Base-by-base conservation (phyloP, 2,888 invertebrate species). In the Chaetoderma sp. region DNA sequence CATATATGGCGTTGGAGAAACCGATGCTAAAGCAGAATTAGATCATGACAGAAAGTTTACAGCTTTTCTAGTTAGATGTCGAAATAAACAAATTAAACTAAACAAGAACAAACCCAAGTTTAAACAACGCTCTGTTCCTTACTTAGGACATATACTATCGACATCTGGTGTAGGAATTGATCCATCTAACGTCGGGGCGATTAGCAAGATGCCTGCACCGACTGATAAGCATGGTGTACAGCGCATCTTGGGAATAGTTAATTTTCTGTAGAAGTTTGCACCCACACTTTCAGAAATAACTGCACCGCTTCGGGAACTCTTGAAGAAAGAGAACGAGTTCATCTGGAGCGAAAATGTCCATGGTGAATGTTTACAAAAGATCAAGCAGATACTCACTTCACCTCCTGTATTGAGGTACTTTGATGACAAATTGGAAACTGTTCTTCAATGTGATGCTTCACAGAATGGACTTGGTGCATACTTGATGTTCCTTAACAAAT, bases 231-330 rank as follows among this genome's bases (percentile, higher is more conserved):
- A 60, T 32, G 63, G 44, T 21, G 52, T 68, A n/a, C 65, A 63
- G 32, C 25, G 67, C 18, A n/a, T 72, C 21, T 27, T 61, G 8
- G 68, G 72, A 8, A 63, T 70, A 50, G 52, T 63, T 6, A 65
- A 67, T 33, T 68, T 60, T 42, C 52, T 72, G 4, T 57, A 68
- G n/a, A 67, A 56, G 56, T 73, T 71, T 44, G 55, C 65, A 44
- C 64, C 67, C 23, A 32, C 50, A 4, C 16, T 71, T 23, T 69
- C 67, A 10, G 62, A 71, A 44, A 21, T 54, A 8, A 65, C 62
- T 10, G 47, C 52, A 32, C 61, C 69, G 16, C 27, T 71, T n/a
- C 44, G 65, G 56, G 33, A 59, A n/a, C 39, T 65, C 0, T n/a
- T 63, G 13, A 68, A 64, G 33, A 39, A 63, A 10, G 60, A 64